Conservation (phyloP, 1,140 invertebrate species). For the Trichogramma pretiosum region DNA sequence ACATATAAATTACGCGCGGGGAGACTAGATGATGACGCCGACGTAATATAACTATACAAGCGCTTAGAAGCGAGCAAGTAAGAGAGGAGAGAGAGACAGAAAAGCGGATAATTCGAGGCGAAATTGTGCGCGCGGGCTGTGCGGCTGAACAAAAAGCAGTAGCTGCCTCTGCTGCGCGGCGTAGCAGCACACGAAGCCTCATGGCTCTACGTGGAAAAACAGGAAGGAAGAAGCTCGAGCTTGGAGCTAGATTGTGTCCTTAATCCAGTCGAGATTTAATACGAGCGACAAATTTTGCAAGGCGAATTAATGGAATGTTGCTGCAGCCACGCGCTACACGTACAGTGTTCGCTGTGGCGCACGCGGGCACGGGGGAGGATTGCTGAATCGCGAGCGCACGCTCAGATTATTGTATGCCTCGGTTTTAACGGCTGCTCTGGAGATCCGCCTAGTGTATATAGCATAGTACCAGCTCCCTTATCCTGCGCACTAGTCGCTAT, state of each 20-base stretch:
- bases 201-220: slow-evolving; percentile 17
- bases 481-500: too few species aligned
- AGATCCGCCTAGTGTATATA: too few species aligned
- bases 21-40: slow-evolving; percentile 7
- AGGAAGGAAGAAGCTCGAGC: slow-evolving; percentile 19
- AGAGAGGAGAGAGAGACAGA: too few species aligned
- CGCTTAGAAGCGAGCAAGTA: too few species aligned
- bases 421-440: slow-evolving; percentile 40
- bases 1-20: not conserved
- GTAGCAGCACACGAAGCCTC: too few species aligned
- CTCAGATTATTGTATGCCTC: slow-evolving; percentile 43
- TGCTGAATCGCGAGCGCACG: slow-evolving; percentile 36
- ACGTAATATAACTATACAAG: too few species aligned
- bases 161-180: slow-evolving; percentile 3
- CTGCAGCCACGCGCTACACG: too few species aligned
- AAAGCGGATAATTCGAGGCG: slow-evolving; percentile 8
- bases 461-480: too few species aligned
- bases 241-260: slow-evolving; percentile 36
- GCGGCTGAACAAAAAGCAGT: slow-evolving; percentile 14
- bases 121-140: slow-evolving; percentile 3
- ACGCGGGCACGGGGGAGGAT: not conserved
- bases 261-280: slow-evolving; percentile 43
- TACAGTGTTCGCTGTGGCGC: slow-evolving; percentile 1
- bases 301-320: slow-evolving; percentile 43
- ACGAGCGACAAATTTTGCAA: slow-evolving; percentile 43